phyloP scores from a whole-genome alignment of 2,113 vertebrate genomes.

The Probosciger aterrimus region DNA sequence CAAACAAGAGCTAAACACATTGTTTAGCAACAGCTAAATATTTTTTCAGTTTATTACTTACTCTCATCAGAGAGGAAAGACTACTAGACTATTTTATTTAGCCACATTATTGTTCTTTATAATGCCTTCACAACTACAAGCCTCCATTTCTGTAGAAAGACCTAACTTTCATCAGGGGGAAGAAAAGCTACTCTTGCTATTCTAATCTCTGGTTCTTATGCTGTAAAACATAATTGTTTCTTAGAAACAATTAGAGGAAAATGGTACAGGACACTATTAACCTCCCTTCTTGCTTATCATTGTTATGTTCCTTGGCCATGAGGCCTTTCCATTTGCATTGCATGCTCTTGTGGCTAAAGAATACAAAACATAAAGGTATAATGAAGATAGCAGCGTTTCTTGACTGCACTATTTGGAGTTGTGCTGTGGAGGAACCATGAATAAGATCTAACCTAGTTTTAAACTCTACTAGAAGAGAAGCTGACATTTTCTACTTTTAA shows the following conservation, averaged over 20 bases:
- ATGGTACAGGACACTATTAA: not conserved
- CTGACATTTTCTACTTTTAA: not conserved
- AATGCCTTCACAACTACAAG: not conserved
- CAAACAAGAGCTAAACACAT: not conserved
- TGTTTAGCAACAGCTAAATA: not conserved
- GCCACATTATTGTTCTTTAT: not conserved
- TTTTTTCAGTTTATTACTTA: not conserved
- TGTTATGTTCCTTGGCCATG: not conserved
- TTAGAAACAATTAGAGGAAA: not conserved
- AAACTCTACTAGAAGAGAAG: not conserved
- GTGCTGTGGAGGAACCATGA: not conserved
- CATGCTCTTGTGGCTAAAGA: not conserved
- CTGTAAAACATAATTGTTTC: not conserved
- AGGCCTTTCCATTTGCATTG: not conserved
- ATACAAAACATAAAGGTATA: not conserved
- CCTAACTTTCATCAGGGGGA: not conserved
- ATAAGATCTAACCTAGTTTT: not conserved
- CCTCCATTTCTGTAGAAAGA: not conserved
- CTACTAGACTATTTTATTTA: not conserved
- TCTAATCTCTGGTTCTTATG: not conserved
- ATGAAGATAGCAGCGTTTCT: not conserved
- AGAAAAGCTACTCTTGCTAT: not conserved
- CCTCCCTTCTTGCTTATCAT: not conserved
- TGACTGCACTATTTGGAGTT: not conserved
- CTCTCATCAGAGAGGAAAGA: not conserved